phyloP scores from a whole-genome alignment of 2,797 vertebrate species.

The Thalassophryne amazonica region DNA sequence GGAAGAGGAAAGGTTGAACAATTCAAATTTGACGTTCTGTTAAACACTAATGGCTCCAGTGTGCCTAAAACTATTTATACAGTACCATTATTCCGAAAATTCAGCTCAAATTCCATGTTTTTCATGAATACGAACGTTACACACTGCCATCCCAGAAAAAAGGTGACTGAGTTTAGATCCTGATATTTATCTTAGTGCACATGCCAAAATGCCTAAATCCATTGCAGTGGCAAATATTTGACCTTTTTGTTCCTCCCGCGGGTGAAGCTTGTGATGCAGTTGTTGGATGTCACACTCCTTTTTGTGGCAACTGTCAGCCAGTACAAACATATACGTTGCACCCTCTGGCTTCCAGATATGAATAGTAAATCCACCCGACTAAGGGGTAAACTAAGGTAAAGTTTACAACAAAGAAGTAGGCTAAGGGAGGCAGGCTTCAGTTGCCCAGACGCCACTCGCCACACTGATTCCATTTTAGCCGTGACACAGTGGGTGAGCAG shows the following conservation, averaged over 20 bases:
- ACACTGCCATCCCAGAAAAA: background rate
- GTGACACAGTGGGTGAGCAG: constrained; percentile 97
- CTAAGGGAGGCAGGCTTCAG: constrained; percentile 67
- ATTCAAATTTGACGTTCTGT: too few species aligned
- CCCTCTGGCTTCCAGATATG: constrained; percentile 51
- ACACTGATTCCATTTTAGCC: constrained; percentile 88
- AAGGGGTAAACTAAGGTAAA: constrained; percentile 78
- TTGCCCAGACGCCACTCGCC: constrained; percentile 79
- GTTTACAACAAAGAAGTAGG: constrained; percentile 73
- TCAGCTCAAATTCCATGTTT: too few species aligned
- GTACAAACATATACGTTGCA: constrained; percentile 57
- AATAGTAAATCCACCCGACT: constrained; percentile 78
- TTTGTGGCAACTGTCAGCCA: constrained; percentile 28
- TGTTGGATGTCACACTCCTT: constrained; percentile 19
- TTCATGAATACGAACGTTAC: too few species aligned
- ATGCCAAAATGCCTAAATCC: constrained; percentile 24
- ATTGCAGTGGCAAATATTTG: constrained; percentile 40
- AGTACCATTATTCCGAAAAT: too few species aligned
- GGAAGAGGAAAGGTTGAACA: too few species aligned
- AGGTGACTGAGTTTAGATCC: background rate
- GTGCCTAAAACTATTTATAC: too few species aligned
- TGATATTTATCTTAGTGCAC: background rate
- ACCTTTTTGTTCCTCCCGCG: constrained; percentile 21
- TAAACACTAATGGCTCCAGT: too few species aligned
- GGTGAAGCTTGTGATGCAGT: constrained; percentile 28